A percentile compares a stretch with the other conserved stretches of the same genome.
Evolutionary conservation across 2,113 vertebrate species (phyloP).

Genomic region (Tor tambroides): DNA sequence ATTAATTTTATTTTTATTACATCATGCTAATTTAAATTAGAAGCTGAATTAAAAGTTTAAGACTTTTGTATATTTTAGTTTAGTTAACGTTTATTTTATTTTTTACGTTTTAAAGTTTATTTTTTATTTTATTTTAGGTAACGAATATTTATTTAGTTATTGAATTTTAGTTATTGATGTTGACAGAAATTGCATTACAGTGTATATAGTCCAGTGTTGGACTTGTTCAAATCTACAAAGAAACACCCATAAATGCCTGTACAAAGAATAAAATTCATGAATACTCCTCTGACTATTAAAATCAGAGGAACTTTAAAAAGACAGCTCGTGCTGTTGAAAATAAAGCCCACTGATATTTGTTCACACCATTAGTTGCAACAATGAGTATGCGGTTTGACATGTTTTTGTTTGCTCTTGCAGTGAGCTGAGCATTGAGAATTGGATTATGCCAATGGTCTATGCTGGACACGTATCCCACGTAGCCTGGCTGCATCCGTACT

Average conservation of each 20-base stretch:
- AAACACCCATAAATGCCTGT: neutral
- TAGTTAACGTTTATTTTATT: too few species aligned
- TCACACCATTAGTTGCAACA: neutral
- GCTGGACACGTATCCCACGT: conserved; percentile 92
- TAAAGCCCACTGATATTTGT: neutral
- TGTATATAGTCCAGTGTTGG: too few species aligned
- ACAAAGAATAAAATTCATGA: neutral
- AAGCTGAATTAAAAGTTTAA: too few species aligned
- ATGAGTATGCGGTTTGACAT: neutral
- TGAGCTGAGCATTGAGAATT: conserved; percentile 97
- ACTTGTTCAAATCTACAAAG: neutral
- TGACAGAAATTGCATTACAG: too few species aligned
- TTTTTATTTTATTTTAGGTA: too few species aligned
- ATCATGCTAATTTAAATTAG: too few species aligned
- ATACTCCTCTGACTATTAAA: neutral
- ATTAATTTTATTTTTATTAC: too few species aligned
- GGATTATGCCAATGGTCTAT: conserved; percentile 98
- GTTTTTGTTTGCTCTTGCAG: conserved; percentile 69
- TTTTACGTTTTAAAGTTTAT: too few species aligned
- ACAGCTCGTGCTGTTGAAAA: neutral
- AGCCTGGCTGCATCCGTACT: conserved; percentile 90
- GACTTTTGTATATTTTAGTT: too few species aligned
- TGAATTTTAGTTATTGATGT: too few species aligned
- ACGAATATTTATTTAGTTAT: too few species aligned
- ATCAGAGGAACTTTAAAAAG: neutral